Evolutionary conservation across 2,797 vertebrate genomes (phyloP), one percentile per base, ranked within the genome.

Genomic region (Alcedo atthis): DNA sequence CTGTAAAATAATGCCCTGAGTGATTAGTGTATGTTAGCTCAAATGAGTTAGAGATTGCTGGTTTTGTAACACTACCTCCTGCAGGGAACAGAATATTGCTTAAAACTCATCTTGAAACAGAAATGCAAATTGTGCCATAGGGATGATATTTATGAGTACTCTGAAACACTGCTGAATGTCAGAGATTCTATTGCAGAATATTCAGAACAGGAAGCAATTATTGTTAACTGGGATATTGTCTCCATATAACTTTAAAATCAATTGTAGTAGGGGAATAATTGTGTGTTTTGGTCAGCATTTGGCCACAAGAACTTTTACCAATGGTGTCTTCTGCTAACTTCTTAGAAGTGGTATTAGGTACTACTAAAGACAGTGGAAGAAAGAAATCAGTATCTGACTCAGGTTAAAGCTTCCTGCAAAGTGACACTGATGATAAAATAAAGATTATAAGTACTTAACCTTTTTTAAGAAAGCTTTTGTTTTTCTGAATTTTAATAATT

Each of bases 31-130:
- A 17, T 69, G 37, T 64, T 86, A 82, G 54, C 61, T 87, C 57
- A 64, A 89, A 90, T 69, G 66, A 85, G 46, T 74, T 89, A 58
- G 16, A 12, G 33, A 71, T 90, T 95, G 85, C 61, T 92, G 10
- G 18, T 74, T 94, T 90, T 89, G 37, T 75, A 62, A 40, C 17
- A 21, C 26, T 89, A 2, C 43, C 33, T 90, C 20, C 59, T 85
- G 45, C 40, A 64, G 54, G 49, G 54, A 85, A 32, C 35, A 92
- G 32, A 82, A 40, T 82, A 61, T 82, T 85, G 20, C 57, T 84
- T 81, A 55, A 81, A 91, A 69, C 10, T 81, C 7, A 42, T 59
- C 35, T 63, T 84, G 63, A 92, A 84, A 64, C 10, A 81, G 64
- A 86, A 46, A 81, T 55, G 35, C 26, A 81, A 74, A 37, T 86